Conservation (phyloP, 2,797 vertebrate species). For the Erpetoichthys calabaricus region DNA sequence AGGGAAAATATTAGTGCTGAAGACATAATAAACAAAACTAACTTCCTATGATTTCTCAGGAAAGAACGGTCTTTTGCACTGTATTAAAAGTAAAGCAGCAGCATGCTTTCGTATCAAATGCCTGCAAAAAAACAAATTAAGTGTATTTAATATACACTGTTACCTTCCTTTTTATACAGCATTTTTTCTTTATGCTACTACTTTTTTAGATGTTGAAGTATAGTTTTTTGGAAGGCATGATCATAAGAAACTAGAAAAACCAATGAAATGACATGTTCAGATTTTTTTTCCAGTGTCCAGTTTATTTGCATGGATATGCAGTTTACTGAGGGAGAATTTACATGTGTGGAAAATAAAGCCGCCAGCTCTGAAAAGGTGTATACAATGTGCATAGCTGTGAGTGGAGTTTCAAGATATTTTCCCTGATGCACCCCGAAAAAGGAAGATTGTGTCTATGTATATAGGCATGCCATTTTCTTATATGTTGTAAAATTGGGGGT, state of each 20-base stretch:
- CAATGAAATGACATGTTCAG: background rate
- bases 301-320: conserved; percentile 49
- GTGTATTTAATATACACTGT: background rate
- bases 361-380: conserved; percentile 36
- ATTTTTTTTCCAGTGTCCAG: conserved; percentile 19
- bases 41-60: conserved; percentile 50
- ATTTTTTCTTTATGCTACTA: too few relatives aligned
- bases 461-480: conserved; percentile 39
- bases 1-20: conserved; percentile 11
- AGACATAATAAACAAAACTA: conserved; percentile 22
- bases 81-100: conserved; percentile 42
- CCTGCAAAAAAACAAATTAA: conserved; percentile 23
- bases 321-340: conserved; percentile 32
- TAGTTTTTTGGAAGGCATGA: conserved; percentile 36
- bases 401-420: conserved; percentile 22
- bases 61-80: conserved; percentile 52
- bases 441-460: conserved; percentile 41
- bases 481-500: conserved; percentile 24
- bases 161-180: background rate
- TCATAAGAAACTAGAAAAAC: conserved; percentile 17
- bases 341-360: conserved; percentile 23
- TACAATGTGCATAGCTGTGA: conserved; percentile 24
- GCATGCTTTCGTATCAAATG: conserved; percentile 37
- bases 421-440: conserved; percentile 24
- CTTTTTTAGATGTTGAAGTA: too few relatives aligned